A percentile compares a stretch with the other conserved stretches of the same genome.
Conservation (phyloP, 2,113 vertebrate genomes). For the Sigmodon hispidus region DNA sequence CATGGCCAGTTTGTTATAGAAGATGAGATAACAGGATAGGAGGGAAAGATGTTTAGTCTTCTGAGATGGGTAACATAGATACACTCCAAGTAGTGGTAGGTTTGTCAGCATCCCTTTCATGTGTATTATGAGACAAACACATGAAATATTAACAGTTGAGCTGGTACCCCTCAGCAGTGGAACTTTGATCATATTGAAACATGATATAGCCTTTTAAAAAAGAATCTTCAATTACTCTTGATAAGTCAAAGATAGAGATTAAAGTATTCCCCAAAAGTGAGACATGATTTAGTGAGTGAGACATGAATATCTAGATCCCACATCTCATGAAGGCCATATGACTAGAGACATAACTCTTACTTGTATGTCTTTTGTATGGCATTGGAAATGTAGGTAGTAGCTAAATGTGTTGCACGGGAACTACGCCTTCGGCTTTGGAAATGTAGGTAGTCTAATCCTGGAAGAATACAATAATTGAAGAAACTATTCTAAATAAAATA, state of each 20-base stretch:
- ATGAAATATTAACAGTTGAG: not conserved
- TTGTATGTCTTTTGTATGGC: conserved; percentile 13
- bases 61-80: fast-evolving
- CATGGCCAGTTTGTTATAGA: not conserved
- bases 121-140: not conserved
- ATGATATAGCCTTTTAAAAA: not conserved
- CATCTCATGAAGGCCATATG: not conserved
- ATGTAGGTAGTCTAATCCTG: not conserved
- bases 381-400: too few species aligned
- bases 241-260: not conserved
- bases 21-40: not conserved
- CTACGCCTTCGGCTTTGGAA: too few species aligned
- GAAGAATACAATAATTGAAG: not conserved
- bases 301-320: not conserved
- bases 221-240: not conserved
- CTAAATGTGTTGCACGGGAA: too few species aligned
- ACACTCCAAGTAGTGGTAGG: not conserved
- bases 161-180: not conserved
- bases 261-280: not conserved
- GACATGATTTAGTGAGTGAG: not conserved
- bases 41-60: not conserved
- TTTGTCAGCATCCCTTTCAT: not conserved
- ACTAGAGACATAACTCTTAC: not conserved
- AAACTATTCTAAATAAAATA: conserved; percentile 36
- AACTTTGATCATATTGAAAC: not conserved